phyloP scores from a whole-genome alignment of 2,797 vertebrate genomes.

The Cheirogaleus major region DNA sequence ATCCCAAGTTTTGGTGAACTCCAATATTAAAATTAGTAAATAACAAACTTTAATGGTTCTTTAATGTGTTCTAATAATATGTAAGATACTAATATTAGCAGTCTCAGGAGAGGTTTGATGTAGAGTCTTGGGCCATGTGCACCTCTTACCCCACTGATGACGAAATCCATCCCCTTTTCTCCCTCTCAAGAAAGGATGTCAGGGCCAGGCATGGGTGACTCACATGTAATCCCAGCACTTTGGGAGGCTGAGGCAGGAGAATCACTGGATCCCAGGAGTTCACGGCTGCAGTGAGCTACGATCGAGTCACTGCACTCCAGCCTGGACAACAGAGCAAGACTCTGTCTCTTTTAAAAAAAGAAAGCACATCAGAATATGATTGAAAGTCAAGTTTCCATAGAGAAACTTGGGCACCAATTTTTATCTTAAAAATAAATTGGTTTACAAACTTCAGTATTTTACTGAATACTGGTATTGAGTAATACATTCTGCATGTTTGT shows the following conservation, averaged over 20 bases:
- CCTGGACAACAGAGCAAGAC: neutral
- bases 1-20: neutral
- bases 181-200: neutral
- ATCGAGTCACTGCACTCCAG: neutral
- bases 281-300: neutral
- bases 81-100: neutral
- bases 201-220: neutral
- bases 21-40: neutral
- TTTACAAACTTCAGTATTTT: neutral
- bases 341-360: neutral
- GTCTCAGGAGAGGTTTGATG: neutral
- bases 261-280: neutral
- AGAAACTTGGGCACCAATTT: neutral
- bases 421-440: slow-evolving; percentile 29
- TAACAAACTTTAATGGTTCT: neutral
- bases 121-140: neutral
- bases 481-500: neutral
- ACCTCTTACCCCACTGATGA: neutral
- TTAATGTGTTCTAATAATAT: neutral
- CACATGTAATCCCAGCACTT: neutral
- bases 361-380: neutral
- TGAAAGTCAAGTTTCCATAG: neutral
- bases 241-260: neutral
- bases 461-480: neutral
- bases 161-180: neutral